These are phyloP conservation scores for Pagetopsis macropterus DNA, from an alignment of 2,797 vertebrate genomes.

Conservation along the genomic window DNA sequence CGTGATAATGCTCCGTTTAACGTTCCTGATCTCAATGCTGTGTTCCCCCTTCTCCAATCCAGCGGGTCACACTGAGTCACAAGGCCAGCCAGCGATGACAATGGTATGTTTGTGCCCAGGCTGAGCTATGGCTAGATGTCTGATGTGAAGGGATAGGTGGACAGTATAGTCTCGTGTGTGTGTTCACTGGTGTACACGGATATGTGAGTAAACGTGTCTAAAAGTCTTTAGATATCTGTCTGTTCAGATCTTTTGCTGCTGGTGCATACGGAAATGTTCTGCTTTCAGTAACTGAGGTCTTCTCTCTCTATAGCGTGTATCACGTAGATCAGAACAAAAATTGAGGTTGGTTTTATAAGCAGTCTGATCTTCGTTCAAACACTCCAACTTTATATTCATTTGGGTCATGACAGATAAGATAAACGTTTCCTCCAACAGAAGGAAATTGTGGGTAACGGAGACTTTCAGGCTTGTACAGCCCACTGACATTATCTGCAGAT, in stretches of 20 bases:
- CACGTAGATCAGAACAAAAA: constrained; percentile 18
- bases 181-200: not conserved
- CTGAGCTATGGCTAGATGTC: constrained; percentile 56
- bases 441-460: constrained; percentile 54
- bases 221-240: not conserved
- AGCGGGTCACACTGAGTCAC: constrained; percentile 81
- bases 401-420: constrained; percentile 51
- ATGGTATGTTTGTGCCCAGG: constrained; percentile 78
- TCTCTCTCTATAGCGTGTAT: not conserved
- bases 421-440: constrained; percentile 38
- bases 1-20: constrained; percentile 72
- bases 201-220: not conserved
- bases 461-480: constrained; percentile 50
- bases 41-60: constrained; percentile 65
- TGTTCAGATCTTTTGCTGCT: constrained; percentile 8
- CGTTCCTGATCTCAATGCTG: constrained; percentile 64
- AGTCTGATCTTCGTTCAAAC: constrained; percentile 29
- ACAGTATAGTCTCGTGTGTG: constrained; percentile 31
- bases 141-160: constrained; percentile 71
- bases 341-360: constrained; percentile 2
- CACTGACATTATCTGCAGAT: constrained; percentile 48
- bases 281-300: not conserved
- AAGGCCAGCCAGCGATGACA: constrained; percentile 80
- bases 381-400: constrained; percentile 26
- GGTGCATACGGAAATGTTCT: not conserved